phyloP scores from a whole-genome alignment of 2,888 invertebrate genomes.

The Synergus japonicus region DNA sequence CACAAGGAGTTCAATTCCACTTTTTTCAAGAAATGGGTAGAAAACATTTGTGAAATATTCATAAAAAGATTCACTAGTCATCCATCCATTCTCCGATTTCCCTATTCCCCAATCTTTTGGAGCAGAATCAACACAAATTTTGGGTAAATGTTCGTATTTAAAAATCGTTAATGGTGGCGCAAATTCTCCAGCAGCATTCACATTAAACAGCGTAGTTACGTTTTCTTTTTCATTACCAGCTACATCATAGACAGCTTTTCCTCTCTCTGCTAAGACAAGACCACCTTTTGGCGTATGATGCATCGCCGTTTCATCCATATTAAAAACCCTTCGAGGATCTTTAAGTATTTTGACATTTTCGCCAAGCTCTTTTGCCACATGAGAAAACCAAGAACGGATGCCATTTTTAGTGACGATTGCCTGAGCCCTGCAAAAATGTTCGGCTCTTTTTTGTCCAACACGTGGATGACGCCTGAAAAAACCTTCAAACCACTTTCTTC shows the following conservation, averaged over 20 bases:
- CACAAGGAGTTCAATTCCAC: conserved; percentile 58
- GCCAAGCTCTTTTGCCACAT: conserved; percentile 51
- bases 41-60: no score
- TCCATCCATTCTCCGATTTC: no score
- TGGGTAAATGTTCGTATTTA: conserved; percentile 47
- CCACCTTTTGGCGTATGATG: conserved; percentile 53
- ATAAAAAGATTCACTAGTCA: no score
- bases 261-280: conserved; percentile 54
- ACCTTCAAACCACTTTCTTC: conserved; percentile 56
- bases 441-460: neutral
- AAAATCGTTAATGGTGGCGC: conserved; percentile 57
- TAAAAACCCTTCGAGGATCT: conserved; percentile 52
- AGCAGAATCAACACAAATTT: no score
- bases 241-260: conserved; percentile 38
- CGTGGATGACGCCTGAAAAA: conserved; percentile 56
- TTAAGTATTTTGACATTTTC: no score
- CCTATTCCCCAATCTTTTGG: no score
- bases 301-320: conserved; percentile 61
- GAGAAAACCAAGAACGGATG: conserved; percentile 57
- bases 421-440: no score
- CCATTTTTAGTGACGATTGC: conserved; percentile 26
- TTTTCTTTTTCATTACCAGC: conserved; percentile 56
- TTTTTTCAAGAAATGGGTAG: no score
- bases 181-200: conserved; percentile 58
- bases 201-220: conserved; percentile 56